Conservation (phyloP, 2,113 vertebrate species). For the Heteronetta atricapilla region DNA sequence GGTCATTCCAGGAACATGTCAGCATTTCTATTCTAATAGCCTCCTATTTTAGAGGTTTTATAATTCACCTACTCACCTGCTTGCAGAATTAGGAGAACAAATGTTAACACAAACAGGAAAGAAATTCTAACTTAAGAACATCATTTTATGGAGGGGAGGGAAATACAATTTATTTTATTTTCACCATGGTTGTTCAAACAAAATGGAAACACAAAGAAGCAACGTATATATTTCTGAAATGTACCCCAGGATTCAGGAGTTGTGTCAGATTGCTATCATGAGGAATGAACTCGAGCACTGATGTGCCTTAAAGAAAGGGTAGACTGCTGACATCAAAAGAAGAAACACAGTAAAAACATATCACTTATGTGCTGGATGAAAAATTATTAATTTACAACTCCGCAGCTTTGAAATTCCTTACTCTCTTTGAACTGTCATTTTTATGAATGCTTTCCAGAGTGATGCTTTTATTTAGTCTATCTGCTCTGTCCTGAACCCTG, state of each 20-base stretch:
- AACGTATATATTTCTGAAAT: background rate
- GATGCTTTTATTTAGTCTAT: background rate
- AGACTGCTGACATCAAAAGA: background rate
- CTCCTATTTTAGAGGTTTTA: conserved; percentile 5
- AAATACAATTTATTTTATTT: background rate
- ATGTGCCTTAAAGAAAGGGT: background rate
- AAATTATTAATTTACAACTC: conserved; percentile 23
- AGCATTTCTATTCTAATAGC: conserved; percentile 13
- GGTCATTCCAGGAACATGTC: background rate
- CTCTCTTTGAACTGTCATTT: conserved; percentile 28
- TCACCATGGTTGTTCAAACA: background rate
- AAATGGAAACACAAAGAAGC: background rate
- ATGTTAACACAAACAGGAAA: background rate
- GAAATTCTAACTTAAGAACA: background rate
- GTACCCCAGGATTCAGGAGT: background rate
- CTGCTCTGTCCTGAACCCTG: background rate
- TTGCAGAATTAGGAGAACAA: background rate
- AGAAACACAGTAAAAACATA: background rate
- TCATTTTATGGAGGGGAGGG: background rate
- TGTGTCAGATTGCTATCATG: background rate
- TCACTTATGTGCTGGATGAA: background rate
- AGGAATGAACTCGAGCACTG: background rate
- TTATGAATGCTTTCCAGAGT: conserved; percentile 10
- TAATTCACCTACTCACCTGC: background rate
- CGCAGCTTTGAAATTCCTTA: background rate